phyloP scores from a whole-genome alignment of 2,888 invertebrate genomes.

The Eristalis arbustorum region DNA sequence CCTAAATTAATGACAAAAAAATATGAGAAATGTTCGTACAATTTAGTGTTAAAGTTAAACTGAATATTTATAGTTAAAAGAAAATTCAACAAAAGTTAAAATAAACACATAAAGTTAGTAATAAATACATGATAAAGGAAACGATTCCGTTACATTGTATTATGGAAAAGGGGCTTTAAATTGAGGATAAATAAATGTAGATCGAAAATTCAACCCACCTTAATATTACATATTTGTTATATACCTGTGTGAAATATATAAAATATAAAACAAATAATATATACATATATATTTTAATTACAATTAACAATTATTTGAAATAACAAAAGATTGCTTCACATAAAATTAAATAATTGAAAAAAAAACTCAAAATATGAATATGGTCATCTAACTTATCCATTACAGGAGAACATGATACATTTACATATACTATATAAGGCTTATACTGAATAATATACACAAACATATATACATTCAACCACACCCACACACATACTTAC shows the following conservation, averaged over 20 bases:
- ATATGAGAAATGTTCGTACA: slow-evolving; percentile 42
- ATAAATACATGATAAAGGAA: slow-evolving; percentile 37
- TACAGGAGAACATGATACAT: slow-evolving; percentile 12
- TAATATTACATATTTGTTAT: slow-evolving; percentile 79
- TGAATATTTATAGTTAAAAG: not conserved
- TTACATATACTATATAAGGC: not conserved
- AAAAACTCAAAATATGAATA: not conserved
- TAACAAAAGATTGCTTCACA: slow-evolving; percentile 5
- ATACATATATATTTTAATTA: slow-evolving; percentile 44
- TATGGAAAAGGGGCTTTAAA: slow-evolving; percentile 40
- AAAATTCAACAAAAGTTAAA: slow-evolving; percentile 1
- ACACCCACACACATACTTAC: not conserved
- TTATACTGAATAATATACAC: not conserved
- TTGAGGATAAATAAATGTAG: slow-evolving; percentile 69
- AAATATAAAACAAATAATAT: slow-evolving; percentile 52
- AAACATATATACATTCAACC: not conserved
- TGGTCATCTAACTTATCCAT: slow-evolving; percentile 15
- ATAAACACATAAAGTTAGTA: not conserved
- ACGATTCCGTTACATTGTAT: slow-evolving; percentile 47
- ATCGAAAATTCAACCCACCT: slow-evolving; percentile 78
- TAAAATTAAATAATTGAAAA: slow-evolving; percentile 3
- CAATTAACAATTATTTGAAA: slow-evolving; percentile 23
- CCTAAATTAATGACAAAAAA: not conserved
- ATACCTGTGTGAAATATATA: slow-evolving; percentile 75
- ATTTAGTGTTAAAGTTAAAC: slow-evolving; percentile 27